Conservation (phyloP, 2,113 vertebrate genomes). For the Sciurus niger region DNA sequence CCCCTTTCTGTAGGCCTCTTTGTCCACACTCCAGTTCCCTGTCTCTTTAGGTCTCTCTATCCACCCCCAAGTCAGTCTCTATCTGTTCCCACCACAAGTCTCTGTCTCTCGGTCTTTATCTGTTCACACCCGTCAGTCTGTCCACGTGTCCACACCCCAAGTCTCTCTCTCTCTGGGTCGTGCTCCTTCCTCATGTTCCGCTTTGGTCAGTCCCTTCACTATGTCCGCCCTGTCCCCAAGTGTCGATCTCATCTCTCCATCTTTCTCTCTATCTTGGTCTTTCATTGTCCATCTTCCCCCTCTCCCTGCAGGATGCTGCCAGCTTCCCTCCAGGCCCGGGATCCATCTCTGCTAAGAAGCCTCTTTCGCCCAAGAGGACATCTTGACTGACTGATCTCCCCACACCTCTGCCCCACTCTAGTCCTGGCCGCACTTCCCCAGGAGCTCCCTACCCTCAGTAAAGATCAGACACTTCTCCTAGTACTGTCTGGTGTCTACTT, state of each 20-base stretch:
- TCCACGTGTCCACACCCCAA: neutral
- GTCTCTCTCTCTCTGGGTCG: neutral
- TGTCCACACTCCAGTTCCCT: too few relatives aligned
- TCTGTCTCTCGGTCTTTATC: neutral
- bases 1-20: neutral
- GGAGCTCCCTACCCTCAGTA: conserved; percentile 54
- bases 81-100: neutral
- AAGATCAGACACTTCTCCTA: neutral
- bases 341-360: conserved; percentile 82
- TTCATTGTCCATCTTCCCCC: neutral
- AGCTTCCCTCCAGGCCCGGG: conserved; percentile 65
- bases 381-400: neutral
- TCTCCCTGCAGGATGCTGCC: conserved; percentile 75
- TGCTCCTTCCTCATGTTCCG: neutral
- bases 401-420: neutral
- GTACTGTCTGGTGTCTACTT: neutral
- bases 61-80: neutral
- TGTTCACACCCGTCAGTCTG: neutral
- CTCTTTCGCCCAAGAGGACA: neutral
- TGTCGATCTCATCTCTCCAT: neutral
- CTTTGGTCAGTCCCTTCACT: neutral
- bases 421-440: neutral
- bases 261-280: neutral
- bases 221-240: neutral
- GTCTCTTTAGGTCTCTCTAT: neutral